A percentile compares a stretch with the other conserved stretches of the same genome.
phyloP scores from a whole-genome alignment of 2,113 vertebrate species.

The Erythrocercus mccallii region DNA sequence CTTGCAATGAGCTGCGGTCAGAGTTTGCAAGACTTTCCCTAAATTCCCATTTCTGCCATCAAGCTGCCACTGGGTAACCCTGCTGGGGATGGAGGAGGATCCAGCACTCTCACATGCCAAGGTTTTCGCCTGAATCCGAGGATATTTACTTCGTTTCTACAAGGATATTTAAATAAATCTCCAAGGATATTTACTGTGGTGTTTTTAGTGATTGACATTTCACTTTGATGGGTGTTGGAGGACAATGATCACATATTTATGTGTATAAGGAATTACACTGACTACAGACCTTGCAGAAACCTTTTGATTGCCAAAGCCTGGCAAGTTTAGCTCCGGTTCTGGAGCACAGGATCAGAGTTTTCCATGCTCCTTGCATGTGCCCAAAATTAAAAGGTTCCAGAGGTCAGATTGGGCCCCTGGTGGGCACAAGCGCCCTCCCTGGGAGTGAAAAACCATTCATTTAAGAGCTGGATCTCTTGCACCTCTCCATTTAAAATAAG shows the following conservation, averaged over 20 bases:
- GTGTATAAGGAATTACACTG: not conserved
- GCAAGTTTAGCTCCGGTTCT: not conserved
- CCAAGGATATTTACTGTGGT: not conserved
- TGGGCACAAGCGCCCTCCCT: not conserved
- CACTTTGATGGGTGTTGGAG: not conserved
- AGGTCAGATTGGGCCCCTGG: not conserved
- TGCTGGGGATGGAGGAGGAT: not conserved
- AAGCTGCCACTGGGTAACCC: not conserved
- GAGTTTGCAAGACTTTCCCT: not conserved
- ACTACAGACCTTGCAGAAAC: not conserved
- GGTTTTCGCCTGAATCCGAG: not conserved
- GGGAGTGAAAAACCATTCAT: not conserved
- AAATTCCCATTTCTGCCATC: not conserved
- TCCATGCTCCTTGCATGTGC: not conserved
- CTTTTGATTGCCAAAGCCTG: not conserved
- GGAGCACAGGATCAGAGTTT: not conserved
- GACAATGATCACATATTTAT: not conserved
- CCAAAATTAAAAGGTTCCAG: not conserved
- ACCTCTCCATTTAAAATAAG: not conserved
- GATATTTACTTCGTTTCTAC: not conserved
- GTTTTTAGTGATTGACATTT: not conserved
- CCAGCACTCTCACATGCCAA: not conserved
- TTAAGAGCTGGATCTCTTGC: not conserved
- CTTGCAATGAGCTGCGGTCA: constrained; percentile 25
- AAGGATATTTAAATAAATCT: not conserved